Conservation (phyloP, 2,888 invertebrate genomes). For the Hirtodrosophila histrioides region DNA sequence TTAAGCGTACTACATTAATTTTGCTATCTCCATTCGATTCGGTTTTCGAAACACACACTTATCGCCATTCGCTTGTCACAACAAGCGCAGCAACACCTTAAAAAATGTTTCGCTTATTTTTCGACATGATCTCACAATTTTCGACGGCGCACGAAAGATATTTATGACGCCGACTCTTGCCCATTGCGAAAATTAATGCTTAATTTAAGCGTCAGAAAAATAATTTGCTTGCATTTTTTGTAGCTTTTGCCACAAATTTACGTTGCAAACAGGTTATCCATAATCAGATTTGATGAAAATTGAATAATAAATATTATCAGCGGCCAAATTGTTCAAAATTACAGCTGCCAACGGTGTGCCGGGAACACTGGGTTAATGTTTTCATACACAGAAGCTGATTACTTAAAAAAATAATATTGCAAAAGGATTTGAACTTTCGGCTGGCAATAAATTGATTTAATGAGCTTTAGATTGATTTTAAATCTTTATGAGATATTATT, state of each 20-base stretch:
- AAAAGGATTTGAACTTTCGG: neutral
- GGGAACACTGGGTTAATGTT: conserved; percentile 41
- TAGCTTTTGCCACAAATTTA: neutral
- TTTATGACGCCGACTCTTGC: conserved; percentile 57
- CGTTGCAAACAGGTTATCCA: conserved; percentile 55
- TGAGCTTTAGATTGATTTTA: neutral
- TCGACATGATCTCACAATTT: conserved; percentile 55
- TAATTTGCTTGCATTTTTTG: conserved; percentile 68
- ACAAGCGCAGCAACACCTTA: conserved; percentile 70
- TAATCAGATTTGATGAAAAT: conserved; percentile 79
- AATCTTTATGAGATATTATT: neutral
- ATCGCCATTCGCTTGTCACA: conserved; percentile 65
- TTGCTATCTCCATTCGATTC: conserved; percentile 30
- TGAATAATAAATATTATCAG: conserved; percentile 77
- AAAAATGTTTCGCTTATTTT: conserved; percentile 60
- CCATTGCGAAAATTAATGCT: conserved; percentile 73
- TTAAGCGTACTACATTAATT: conserved; percentile 32
- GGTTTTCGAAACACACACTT: conserved; percentile 37
- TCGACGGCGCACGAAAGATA: conserved; percentile 37
- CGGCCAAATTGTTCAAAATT: conserved; percentile 62
- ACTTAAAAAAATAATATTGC: conserved; percentile 8
- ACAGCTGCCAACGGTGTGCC: conserved; percentile 39
- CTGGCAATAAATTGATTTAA: conserved; percentile 11
- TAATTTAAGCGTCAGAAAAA: conserved; percentile 75
- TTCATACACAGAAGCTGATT: conserved; percentile 52